Evolutionary conservation across 2,888 invertebrate genomes (phyloP), one percentile per base, ranked within the genome.

Genomic region (Lingula anatina): DNA sequence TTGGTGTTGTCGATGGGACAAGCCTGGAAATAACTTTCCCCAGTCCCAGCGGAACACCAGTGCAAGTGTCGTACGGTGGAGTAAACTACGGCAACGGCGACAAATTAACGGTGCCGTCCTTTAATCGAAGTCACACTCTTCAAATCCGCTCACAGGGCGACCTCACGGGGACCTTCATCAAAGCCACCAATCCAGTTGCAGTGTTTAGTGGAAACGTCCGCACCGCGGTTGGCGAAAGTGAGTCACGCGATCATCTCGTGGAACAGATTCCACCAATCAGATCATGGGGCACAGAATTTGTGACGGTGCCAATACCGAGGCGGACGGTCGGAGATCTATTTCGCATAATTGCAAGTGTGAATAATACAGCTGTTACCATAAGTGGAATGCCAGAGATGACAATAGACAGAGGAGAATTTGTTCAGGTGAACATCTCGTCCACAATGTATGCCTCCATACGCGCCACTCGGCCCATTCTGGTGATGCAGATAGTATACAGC

Each of bases 401-500:
- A n/a, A n/a, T n/a, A n/a, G n/a, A n/a, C n/a, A n/a, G n/a, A n/a
- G n/a, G n/a, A n/a, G n/a, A n/a, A n/a, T n/a, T n/a, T n/a, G n/a
- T n/a, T n/a, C n/a, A n/a, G n/a, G n/a, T n/a, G n/a, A n/a, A n/a
- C n/a, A n/a, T n/a, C n/a, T n/a, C n/a, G n/a, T n/a, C n/a, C n/a
- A n/a, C n/a, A n/a, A n/a, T n/a, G n/a, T n/a, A n/a, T n/a, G n/a
- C 9, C 31, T 31, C 9, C 31, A 31, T 31, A 9, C 9, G 9
- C 7, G 41, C 63, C 18, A 50, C 50, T 24, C 50, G 56, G 24
- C 43, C 60, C 2, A 56, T 65, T 15, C 49, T 64, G 38, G 51
- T 65, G 7, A 56, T 61, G 5, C 55, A 61, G 40, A 53, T 60
- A 12, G 57, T 57, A 3, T 49, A 59, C 24, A 63, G 65, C 40